Base-by-base conservation (phyloP, 2,113 vertebrate genomes). In the Ceyx margarethae region DNA sequence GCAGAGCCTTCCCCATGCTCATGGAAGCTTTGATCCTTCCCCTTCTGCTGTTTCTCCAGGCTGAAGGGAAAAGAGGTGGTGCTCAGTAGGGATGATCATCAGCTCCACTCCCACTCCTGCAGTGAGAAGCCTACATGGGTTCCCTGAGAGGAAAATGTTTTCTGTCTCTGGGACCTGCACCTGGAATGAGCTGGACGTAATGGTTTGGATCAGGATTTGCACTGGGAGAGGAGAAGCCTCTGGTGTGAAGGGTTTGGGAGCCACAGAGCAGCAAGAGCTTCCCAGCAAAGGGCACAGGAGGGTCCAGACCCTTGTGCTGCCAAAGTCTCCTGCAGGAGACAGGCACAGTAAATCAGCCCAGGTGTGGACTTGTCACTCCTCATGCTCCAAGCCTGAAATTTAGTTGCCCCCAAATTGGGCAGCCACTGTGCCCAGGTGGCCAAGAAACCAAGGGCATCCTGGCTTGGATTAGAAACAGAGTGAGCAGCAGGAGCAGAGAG, bases 381-480 rank as follows among this genome's bases (percentile, higher is more conserved):
- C 54, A 5, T 1, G 0, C 33, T 84, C 46, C 3, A 8, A 85
- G 42, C 28, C 37, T 21, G 13, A 16, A 11, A 0, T 18, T 15
- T 13, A 4, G 3, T 72, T 85, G 37, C 17, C 40, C 26, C 25
- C 0, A 0, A 23, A 7, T 15, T 40, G 35, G 71, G n/a, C 58
- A 85, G 57, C 91, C 45, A 62, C 28, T 37, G 9, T 62, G 53
- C 62, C 54, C 37, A 37, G 37, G 37, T 37, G 37, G 10, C 37
- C 37, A 37, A 37, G 37, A 37, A 37, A 37, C 37, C 37, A 37
- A 37, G 37, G 37, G 37, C 37, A 37, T 4, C 37, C 10, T 37
- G 37, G 10, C 37, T 37, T 37, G 37, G 37, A 37, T 37, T 37
- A 37, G 37, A 37, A 37, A 37, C 37, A 37, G 37, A 37, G 37